Base-by-base conservation (phyloP, 2,888 invertebrate species). In the Syritta pipiens region DNA sequence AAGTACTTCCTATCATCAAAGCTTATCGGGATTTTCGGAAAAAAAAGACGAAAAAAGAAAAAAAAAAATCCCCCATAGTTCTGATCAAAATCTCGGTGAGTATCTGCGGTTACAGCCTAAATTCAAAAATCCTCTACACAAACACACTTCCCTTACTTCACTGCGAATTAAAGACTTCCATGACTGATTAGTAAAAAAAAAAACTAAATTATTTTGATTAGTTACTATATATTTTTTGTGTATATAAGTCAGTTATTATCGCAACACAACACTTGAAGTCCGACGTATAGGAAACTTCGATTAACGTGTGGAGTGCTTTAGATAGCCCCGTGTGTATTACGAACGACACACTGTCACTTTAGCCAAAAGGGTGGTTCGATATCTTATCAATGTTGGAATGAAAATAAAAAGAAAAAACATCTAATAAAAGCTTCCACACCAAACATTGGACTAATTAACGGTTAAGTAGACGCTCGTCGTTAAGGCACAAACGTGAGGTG, bases 331-430 rank as follows among this genome's bases (percentile, higher is more conserved):
- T n/a, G 1, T 20, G 7, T 35, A 14, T 4, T 28, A 28, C 4
- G 6, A 20, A 57, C 28, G 12, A 59, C 24, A 46, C n/a, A 24
- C 46, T 9, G 9, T 10, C 46, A 46, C 32, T 32, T 35, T 14
- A 14, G 22, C 22, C 12, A 44, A 14, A 1, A 5, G 2, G 28
- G 30, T 20, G 12, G 7, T 22, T 65, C 51, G 17, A 65, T 65
- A 65, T 65, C 65, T 65, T 65, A 65, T 65, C 65, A 53, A 42
- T 12, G 22, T 40, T 53, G 37, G 3, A 62, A 48, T 10, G 4
- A 26, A 9, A 51, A 46, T 3, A 37, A 5, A 55, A 46, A 20
- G 4, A 60, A 17, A 22, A 7, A 40, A 10, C 53, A 30, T n/a
- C n/a, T n/a, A 48, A 51, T 12, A 67, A 60, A 60, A 75, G 35